Base-by-base conservation (phyloP, 2,113 vertebrate genomes). In the Fregata magnificens region DNA sequence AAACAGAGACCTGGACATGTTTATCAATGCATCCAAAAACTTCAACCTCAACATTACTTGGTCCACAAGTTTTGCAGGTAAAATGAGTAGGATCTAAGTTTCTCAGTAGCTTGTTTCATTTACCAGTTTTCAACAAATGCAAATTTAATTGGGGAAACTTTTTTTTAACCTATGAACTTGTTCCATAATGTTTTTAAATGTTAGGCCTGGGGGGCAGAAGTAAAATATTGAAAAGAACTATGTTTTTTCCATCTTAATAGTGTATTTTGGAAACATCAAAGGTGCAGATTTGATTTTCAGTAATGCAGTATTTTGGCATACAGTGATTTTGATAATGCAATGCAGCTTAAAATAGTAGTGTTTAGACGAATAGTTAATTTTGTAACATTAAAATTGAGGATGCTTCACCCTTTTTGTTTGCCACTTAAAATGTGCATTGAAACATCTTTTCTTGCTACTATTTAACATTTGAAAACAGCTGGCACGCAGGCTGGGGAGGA, bases 31-130 rank as follows among this genome's bases (percentile, higher is more conserved):
- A 55, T 99, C 99, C 11, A 99, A 99, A 98, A 99, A 99, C 97
- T 99, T 99, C 98, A 99, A 99, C 97, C 99, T 99, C 93, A 99
- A 99, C 95, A 99, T 99, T 38, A 99, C 99, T 40, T 99, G 99
- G 99, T 99, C 99, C 7, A 98, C 99, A 7, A 99, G 99, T 94
- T 99, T 99, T 98, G 98, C 99, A 96, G 99, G 99, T 99, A 98
- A 98, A 90, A 65, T 34, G 34, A 77, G 18, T 21, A 15, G 61
- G 13, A 18, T 49, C 20, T 65, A 19, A 79, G 44, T 56, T 83
- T 29, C 32, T 76, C 44, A 28, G 13, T n/a, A 56, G 22, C 16
- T 89, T 66, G 16, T 81, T 91, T 86, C 42, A 21, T 6, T 70
- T 34, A 36, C 3, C 12, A 19, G 5, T 65, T 93, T 82, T 38